Base-by-base conservation (phyloP, 2,888 invertebrate genomes). In the Hirtodrosophila histrioides region DNA sequence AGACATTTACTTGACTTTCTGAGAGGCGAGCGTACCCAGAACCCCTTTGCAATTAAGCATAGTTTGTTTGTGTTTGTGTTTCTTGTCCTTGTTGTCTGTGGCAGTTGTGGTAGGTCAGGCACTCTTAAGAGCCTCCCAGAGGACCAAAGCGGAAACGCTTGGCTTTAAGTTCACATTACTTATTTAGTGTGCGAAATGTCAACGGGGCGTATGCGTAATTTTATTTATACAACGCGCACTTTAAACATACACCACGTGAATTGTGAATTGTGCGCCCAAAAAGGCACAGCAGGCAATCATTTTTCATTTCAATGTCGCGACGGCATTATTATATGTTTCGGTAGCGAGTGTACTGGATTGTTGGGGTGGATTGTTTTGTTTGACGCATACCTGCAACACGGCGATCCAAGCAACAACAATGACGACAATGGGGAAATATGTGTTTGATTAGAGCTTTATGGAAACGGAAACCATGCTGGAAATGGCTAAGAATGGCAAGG, bases 1-100 rank as follows among this genome's bases (percentile, higher is more conserved):
- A 71, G 76, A 77, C 75, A 86, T 80, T 86, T 69, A 60, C 73
- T 78, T 66, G 83, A 78, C 78, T 80, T 63, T 43, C 67, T 40
- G 39, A 65, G 66, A 54, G 57, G 29, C 37, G 27, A 53, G 37
- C 12, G 44, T 35, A 40, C 67, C 57, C 63, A 62, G 43, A 60
- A 61, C 68, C 60, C 62, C 60, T 55, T 71, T 79, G 69, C 83
- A 81, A 81, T 81, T 80, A 83, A 75, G 73, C 67, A 70, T 62
- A 79, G 72, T 83, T 83, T 80, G 78, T 67, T 64, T 78, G 73
- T 45, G 55, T 78, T 73, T 35, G 48, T 31, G 39, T 11, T 37
- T 41, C 3, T 23, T 58, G 24, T 11, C 36, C 35, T 55, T 49
- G 58, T 65, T 65, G 60, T 58, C 53, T 73, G 73, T 23, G 57